Evolutionary conservation across 2,113 vertebrate species (phyloP).

Genomic region (Noctilio leporinus): DNA sequence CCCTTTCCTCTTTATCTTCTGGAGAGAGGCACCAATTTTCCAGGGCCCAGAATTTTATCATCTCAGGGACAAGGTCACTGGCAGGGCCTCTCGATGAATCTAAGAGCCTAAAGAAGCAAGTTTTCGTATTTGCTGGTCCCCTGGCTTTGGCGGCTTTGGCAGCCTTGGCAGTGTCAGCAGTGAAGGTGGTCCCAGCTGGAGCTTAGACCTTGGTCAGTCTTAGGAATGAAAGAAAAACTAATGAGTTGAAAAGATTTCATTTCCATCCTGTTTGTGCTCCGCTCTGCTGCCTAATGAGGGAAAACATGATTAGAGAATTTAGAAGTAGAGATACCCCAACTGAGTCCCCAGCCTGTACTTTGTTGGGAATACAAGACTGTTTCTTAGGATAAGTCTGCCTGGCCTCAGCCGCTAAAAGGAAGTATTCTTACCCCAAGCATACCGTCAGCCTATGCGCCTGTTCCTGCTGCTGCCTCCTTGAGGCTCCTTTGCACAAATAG

Average conservation of each 20-base stretch:
- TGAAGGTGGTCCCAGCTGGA: slow-evolving; percentile 24
- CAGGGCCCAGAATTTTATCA: neutral
- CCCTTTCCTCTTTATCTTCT: neutral
- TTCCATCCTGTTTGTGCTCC: slow-evolving; percentile 31
- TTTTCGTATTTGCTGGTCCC: neutral
- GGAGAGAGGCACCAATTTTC: neutral
- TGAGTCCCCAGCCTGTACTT: neutral
- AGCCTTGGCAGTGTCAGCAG: neutral
- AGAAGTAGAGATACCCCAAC: slow-evolving; percentile 30
- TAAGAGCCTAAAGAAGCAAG: neutral
- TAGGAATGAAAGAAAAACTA: slow-evolving; percentile 36
- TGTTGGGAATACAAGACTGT: slow-evolving; percentile 13
- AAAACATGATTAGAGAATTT: slow-evolving; percentile 27
- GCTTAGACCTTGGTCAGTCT: neutral
- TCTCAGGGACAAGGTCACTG: neutral
- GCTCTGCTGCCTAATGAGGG: slow-evolving; percentile 4
- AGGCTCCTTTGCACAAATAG: neutral
- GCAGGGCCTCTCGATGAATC: neutral
- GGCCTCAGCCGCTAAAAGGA: slow-evolving; percentile 24
- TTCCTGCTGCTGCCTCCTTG: neutral
- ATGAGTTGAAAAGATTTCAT: slow-evolving; percentile 52
- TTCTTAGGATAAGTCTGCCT: slow-evolving; percentile 23
- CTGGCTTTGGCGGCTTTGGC: neutral
- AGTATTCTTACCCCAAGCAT: slow-evolving; percentile 31
- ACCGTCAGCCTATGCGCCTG: slow-evolving; percentile 51